phyloP scores from a whole-genome alignment of 2,888 invertebrate species.

The Coleophora flavipennella region DNA sequence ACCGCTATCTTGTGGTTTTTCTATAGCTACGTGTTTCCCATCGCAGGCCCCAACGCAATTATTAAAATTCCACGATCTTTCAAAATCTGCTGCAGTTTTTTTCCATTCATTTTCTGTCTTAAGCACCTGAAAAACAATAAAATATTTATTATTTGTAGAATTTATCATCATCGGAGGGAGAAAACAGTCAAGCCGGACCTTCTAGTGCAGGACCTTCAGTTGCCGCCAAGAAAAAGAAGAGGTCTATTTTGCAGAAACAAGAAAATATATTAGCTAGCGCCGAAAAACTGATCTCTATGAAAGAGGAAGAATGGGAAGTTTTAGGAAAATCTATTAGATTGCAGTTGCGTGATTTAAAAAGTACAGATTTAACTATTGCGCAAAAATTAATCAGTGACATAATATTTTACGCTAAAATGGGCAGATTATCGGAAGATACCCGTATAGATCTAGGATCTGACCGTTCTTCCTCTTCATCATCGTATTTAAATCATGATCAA shows the following conservation, averaged over 20 bases:
- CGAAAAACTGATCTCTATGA: background rate
- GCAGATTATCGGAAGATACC: background rate
- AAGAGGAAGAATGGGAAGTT: background rate
- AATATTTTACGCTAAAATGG: constrained; percentile 1
- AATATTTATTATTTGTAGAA: background rate
- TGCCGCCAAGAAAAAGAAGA: background rate
- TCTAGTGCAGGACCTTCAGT: background rate
- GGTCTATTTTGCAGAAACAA: background rate
- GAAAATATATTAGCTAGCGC: background rate
- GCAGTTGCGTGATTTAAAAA: background rate
- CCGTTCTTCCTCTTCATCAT: background rate
- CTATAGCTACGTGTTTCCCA: no score
- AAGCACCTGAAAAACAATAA: no score
- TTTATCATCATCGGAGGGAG: background rate
- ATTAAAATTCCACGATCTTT: no score
- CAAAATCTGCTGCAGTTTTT: no score
- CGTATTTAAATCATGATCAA: background rate
- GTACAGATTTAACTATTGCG: background rate
- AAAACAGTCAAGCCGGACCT: background rate
- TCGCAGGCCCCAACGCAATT: no score
- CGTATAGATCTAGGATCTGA: constrained; percentile 1
- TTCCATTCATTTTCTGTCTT: no score
- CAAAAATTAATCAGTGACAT: constrained; percentile 1
- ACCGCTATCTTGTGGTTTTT: no score
- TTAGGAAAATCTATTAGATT: background rate